These are phyloP conservation scores for Carettochelys insculpta DNA, from an alignment of 2,113 vertebrate species.

Conservation along the genomic window DNA sequence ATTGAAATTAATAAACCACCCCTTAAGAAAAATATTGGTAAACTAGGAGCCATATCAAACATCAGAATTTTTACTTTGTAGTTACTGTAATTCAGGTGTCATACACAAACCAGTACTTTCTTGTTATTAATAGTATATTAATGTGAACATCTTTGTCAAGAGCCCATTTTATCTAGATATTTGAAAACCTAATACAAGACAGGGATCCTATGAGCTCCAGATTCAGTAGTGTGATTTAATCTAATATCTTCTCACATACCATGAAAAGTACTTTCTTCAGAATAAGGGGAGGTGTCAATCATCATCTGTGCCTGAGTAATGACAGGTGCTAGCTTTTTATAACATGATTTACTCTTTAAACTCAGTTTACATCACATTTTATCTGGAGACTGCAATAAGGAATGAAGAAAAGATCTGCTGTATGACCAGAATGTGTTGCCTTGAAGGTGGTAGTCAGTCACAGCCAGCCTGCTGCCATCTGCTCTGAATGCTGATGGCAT, in stretches of 20 bases:
- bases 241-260: not conserved
- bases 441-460: conserved; percentile 24
- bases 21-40: not conserved
- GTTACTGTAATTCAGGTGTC: not conserved
- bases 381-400: not conserved
- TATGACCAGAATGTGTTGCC: not conserved
- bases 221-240: accelerated
- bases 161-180: accelerated
- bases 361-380: conserved; percentile 9
- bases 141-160: not conserved
- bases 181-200: not conserved
- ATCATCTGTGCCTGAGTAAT: not conserved
- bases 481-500: not conserved
- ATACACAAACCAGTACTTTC: accelerated
- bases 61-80: not conserved
- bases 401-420: not conserved
- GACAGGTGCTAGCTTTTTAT: conserved; percentile 23
- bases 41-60: not conserved
- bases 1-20: not conserved
- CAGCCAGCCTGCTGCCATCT: conserved; percentile 10
- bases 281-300: not conserved
- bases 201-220: not conserved
- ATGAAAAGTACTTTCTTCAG: not conserved
- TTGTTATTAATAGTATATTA: accelerated
- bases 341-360: conserved; percentile 1